Base-by-base conservation (phyloP, 2,113 vertebrate species). In the Paradoxurus hermaphroditus region DNA sequence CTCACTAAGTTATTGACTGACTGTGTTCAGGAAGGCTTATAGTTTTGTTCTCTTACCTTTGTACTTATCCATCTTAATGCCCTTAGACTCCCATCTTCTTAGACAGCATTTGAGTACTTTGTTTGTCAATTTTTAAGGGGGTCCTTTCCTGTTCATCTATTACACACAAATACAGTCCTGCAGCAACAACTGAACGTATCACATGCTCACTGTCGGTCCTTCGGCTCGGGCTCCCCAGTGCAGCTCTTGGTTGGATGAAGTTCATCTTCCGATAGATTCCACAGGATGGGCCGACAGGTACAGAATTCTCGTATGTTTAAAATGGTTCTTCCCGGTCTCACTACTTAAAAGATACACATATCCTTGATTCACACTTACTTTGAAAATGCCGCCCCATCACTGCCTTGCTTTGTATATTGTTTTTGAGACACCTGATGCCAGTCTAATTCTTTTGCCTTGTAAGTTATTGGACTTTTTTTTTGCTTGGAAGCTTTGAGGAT, bases 161-260 rank as follows among this genome's bases (percentile, higher is more conserved):
- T 31, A 41, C 27, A 41, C 0, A 25, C 62, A 27, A 14, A 56
- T 5, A 59, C 56, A 18, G 36, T 65, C 63, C 62, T 53, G 1
- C 0, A 12, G 3, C 46, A 29, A 51, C 63, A 31, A 23, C 10
- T 25, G 25, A n/a, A 27, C 14, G 10, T 4, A 16, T 9, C 2
- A 4, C 14, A 5, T 0, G 44, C 68, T 13, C 46, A 14, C 44
- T 10, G 16, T 7, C 14, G 2, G 41, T n/a, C 49, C 62, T 12
- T 3, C 4, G 36, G 65, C 75, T 62, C 68, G 14, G 21, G 59
- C 10, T 23, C 46, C 2, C n/a, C 51, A 29, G 23, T 41, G 49
- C 4, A 8, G 2, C 68, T 41, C 75, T 21, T 27, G 41, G 9
- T 1, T 41, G 75, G 21, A 3, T 23, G 36, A 56, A 56, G 27